Conservation (phyloP, 2,797 vertebrate species). For the Zenarchopterus dispar region DNA sequence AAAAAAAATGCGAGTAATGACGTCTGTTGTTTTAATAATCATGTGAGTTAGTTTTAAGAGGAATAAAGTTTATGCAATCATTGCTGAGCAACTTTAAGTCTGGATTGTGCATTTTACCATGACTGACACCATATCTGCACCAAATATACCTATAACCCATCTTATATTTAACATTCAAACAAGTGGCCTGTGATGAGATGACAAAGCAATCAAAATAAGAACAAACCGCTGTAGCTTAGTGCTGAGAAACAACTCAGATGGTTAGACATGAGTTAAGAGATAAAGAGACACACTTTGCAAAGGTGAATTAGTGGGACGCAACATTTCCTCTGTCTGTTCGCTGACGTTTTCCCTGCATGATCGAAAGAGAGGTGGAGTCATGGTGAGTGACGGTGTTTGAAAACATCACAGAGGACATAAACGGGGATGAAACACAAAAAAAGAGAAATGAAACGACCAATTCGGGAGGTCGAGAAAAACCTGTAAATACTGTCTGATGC, state of each 20-base stretch:
- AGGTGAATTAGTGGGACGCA: slow-evolving; percentile 18
- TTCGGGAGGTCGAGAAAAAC: slow-evolving; percentile 23
- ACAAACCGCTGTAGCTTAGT: slow-evolving; percentile 35
- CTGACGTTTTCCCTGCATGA: slow-evolving; percentile 49
- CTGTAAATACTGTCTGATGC: slow-evolving; percentile 62
- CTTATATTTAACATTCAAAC: too few species aligned
- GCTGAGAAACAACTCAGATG: slow-evolving; percentile 27
- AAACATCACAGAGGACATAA: slow-evolving; percentile 22
- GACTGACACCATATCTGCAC: slow-evolving; percentile 18
- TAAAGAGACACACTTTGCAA: slow-evolving; percentile 41
- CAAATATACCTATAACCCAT: slow-evolving; percentile 30
- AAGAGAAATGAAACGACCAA: slow-evolving; percentile 26
- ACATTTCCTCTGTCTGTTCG: slow-evolving; percentile 38
- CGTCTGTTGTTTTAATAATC: too few species aligned
- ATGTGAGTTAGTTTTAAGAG: not conserved
- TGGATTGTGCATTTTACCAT: not conserved
- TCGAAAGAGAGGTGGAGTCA: slow-evolving; percentile 45
- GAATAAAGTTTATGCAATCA: slow-evolving; percentile 61
- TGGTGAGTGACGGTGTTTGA: slow-evolving; percentile 21
- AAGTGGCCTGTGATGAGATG: not conserved
- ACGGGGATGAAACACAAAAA: slow-evolving; percentile 27
- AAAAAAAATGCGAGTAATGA: too few species aligned
- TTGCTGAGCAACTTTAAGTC: not conserved
- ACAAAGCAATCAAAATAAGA: slow-evolving; percentile 15
- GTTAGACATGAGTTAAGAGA: slow-evolving; percentile 35